Base-by-base conservation (phyloP, 2,888 invertebrate genomes). In the Orthonevra nobilis region DNA sequence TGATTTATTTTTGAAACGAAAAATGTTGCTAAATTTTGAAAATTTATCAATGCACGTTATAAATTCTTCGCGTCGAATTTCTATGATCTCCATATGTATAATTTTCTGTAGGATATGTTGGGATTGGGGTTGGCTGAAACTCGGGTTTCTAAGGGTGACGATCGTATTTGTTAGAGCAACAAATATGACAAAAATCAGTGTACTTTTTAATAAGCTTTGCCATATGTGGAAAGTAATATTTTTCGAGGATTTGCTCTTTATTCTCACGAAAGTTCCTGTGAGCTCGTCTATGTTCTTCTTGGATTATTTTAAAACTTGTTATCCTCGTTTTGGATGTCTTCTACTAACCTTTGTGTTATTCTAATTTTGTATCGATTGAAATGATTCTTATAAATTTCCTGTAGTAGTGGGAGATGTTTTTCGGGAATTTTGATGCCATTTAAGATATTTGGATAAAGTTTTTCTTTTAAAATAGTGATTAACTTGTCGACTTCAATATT, bases 401-500 rank as follows among this genome's bases (percentile, higher is more conserved):
- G 4, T 3, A n/a, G 7, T 50, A 61, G 1, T 2, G 3, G 2
- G 7, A 56, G 10, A 19, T 4, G n/a, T 5, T 0, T 1, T 10
- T 56, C 56, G 0, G 63, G 75, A 2, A 48, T 48, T 32, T 77
- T 81, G 7, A 75, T 64, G 0, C 72, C 72, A 10, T 77, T 77
- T 10, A 64, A 0, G 0, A 73, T 10, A 0, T 34, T 44, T 2
- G 79, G 66, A 0, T 34, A 14, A 2, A 79, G 26, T 17, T 30
- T 69, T 46, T 7, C 36, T 12, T 10, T 46, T 0, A 50, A 46
- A 0, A 69, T 40, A n/a, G n/a, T 2, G 63, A 26, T 5, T 10
- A 14, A 5, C 9, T 36, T 5, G 1, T 6, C 20, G 0, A 3
- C 23, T 5, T 17, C 28, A n/a, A 40, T 69, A 48, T 3, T 61